Evolutionary conservation across 2,888 invertebrate genomes (phyloP).

Genomic region (Conops quadrifasciatus): DNA sequence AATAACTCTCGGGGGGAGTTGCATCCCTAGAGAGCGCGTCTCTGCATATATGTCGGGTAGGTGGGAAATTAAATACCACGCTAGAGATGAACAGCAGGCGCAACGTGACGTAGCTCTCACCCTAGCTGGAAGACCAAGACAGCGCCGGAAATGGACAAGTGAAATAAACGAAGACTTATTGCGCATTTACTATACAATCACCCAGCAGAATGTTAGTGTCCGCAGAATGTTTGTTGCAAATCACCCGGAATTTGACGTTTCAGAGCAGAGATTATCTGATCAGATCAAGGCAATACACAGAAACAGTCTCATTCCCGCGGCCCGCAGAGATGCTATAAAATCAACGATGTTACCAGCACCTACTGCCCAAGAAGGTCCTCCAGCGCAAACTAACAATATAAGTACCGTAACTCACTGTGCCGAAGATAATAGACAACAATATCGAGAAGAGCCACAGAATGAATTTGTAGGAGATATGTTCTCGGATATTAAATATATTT

Average conservation of each 20-base stretch:
- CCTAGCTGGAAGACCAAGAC: conserved; percentile 32
- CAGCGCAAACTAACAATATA: background rate
- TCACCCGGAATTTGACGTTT: conserved; percentile 30
- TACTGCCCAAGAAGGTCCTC: background rate
- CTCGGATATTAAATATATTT: conserved; percentile 1
- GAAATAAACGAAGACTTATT: conserved; percentile 30
- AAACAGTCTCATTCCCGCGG: conserved; percentile 26
- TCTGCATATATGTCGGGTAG: conserved; percentile 47
- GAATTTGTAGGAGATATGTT: background rate
- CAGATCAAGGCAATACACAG: conserved; percentile 21
- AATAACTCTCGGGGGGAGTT: too few species aligned
- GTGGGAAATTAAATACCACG: conserved; percentile 25
- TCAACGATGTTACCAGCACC: background rate
- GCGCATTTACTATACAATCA: conserved; percentile 34
- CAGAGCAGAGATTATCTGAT: conserved; percentile 31
- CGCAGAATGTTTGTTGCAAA: conserved; percentile 29
- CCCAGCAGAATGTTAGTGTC: conserved; percentile 27
- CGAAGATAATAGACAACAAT: background rate
- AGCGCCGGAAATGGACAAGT: conserved; percentile 37
- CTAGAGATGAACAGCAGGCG: conserved; percentile 37
- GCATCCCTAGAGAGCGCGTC: too few species aligned
- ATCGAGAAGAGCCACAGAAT: background rate
- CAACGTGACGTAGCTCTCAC: conserved; percentile 37
- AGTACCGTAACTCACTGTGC: background rate
- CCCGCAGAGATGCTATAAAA: background rate